Evolutionary conservation across 2,797 vertebrate genomes (phyloP).

Genomic region (Eidolon dupreanum): DNA sequence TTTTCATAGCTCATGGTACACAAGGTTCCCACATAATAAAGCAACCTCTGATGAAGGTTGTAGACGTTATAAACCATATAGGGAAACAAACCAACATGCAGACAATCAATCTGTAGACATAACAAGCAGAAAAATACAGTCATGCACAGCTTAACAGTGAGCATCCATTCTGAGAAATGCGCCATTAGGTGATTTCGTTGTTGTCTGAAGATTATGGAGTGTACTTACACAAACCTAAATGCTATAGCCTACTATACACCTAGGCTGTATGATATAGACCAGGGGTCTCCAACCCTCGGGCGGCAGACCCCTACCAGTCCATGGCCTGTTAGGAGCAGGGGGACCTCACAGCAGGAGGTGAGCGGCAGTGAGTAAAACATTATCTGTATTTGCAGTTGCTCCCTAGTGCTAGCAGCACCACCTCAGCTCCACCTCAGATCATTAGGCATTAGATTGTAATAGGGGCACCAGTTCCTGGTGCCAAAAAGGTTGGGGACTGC

Average conservation of each 20-base stretch:
- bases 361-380: no score
- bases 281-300: no score
- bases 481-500: no score
- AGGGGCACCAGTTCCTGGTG: no score
- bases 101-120: not conserved
- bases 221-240: not conserved
- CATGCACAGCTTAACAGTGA: not conserved
- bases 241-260: not conserved
- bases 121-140: constrained; percentile 18
- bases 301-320: no score
- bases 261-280: no score
- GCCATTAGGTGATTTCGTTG: not conserved
- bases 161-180: not conserved
- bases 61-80: not conserved
- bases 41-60: not conserved
- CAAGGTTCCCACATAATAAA: not conserved
- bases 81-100: not conserved
- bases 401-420: no score
- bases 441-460: no score
- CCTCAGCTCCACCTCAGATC: no score
- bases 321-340: no score
- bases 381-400: no score
- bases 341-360: no score
- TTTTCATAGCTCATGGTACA: not conserved
- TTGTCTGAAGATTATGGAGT: not conserved